Conservation (phyloP, 2,797 vertebrate genomes). For the Periparus ater region DNA sequence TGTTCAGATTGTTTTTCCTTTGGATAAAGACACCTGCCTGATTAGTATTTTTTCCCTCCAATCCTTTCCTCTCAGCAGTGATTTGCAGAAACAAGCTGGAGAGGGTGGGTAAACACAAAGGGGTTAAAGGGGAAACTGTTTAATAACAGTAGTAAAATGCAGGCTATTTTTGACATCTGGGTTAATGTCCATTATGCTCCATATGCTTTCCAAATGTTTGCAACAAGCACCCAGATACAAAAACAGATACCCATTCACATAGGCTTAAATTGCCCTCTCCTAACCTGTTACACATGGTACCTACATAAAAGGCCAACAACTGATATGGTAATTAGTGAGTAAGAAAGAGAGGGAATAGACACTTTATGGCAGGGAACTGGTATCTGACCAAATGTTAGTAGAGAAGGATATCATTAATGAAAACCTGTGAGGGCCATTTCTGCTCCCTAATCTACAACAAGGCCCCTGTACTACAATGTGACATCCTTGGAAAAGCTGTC, state of each 20-base stretch:
- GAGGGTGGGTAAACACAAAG: slow-evolving; percentile 78
- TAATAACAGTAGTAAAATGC: slow-evolving; percentile 84
- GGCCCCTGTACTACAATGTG: slow-evolving; percentile 64
- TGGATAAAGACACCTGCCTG: slow-evolving; percentile 79
- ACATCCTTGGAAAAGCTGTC: slow-evolving; percentile 65
- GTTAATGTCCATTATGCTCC: slow-evolving; percentile 79
- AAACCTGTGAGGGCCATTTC: slow-evolving; percentile 56
- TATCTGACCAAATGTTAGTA: slow-evolving; percentile 43
- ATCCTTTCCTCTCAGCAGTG: slow-evolving; percentile 69
- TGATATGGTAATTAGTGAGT: slow-evolving; percentile 74
- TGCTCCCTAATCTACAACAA: slow-evolving; percentile 10
- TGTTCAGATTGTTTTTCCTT: slow-evolving; percentile 75
- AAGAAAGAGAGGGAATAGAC: slow-evolving; percentile 49
- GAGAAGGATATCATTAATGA: slow-evolving; percentile 58
- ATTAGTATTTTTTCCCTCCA: slow-evolving; percentile 71
- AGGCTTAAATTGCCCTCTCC: slow-evolving; percentile 67
- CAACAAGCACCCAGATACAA: slow-evolving; percentile 73
- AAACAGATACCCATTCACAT: slow-evolving; percentile 80
- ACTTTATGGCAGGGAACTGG: slow-evolving; percentile 51
- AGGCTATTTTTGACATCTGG: slow-evolving; percentile 84
- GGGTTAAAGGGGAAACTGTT: slow-evolving; percentile 82
- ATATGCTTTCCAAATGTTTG: slow-evolving; percentile 86
- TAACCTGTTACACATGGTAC: slow-evolving; percentile 74
- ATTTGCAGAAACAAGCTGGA: slow-evolving; percentile 78
- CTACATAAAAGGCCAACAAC: slow-evolving; percentile 71